Percentiles rank a stretch among this genome's conserved stretches.
These are phyloP conservation scores for Mimas tiliae DNA, from an alignment of 2,888 invertebrate genomes.

Conservation along the genomic window DNA sequence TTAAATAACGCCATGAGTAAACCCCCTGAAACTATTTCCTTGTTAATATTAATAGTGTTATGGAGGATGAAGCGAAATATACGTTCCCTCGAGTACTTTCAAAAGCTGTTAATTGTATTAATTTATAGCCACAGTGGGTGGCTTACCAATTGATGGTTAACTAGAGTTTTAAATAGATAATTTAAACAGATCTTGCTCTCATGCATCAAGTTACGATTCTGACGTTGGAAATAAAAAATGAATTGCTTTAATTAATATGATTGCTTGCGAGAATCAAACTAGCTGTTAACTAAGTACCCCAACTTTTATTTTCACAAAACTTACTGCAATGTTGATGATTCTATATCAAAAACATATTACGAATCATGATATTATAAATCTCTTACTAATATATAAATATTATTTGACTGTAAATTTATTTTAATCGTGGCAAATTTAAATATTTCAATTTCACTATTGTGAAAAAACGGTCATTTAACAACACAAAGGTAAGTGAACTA, in stretches of 20 bases:
- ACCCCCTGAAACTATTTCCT: not conserved
- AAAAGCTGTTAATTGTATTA: constrained; percentile 64
- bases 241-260: not conserved
- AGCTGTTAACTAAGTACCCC: not conserved
- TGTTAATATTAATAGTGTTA: constrained; percentile 6
- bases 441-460: too few species aligned
- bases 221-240: constrained; percentile 20
- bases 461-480: too few species aligned
- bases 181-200: constrained; percentile 40
- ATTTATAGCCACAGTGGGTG: constrained; percentile 73
- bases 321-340: too few species aligned
- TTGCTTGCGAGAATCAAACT: not conserved
- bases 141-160: constrained; percentile 64
- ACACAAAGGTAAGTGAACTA: too few species aligned
- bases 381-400: too few species aligned
- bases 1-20: not conserved
- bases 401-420: too few species aligned
- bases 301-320: too few species aligned
- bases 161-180: constrained; percentile 50
- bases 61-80: constrained; percentile 6
- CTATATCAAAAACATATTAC: too few species aligned
- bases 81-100: constrained; percentile 35
- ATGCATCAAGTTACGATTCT: constrained; percentile 34
- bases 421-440: too few species aligned
- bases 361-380: too few species aligned